Base-by-base conservation (phyloP, 2,888 invertebrate genomes). In the Alloplasta piceator region DNA sequence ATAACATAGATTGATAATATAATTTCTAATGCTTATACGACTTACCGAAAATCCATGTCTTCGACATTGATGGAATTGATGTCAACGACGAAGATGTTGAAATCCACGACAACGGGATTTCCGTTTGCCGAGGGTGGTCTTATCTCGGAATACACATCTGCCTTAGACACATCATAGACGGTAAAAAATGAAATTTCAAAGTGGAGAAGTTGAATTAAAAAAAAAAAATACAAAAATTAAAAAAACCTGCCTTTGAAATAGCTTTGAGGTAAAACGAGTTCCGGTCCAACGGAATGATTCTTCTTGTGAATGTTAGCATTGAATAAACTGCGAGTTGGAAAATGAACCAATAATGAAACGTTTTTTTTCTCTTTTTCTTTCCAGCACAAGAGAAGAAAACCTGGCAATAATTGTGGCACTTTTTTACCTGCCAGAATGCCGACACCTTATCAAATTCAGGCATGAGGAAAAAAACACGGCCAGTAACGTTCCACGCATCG, bases 61-160 rank as follows among this genome's bases (percentile, higher is more conserved):
- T 97, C 96, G 81, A 97, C 97, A 90, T 97, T 97, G 85, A 97
- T 97, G 26, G 97, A 97, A 92, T 97, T 97, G 82, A 97, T 96
- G 91, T 97, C 97, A 83, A 97, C 96, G 50, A 97, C 96, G 91
- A 96, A 96, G 90, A 97, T 96, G 88, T 96, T 96, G 92, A 97
- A 96, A 88, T 96, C 96, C 56, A 97, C 96, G 84, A 94, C 93
- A 74, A 97, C 95, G 43, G 96, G 96, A 79, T 95, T 94, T 58
- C 95, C 95, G 88, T 95, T 95, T 75, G 93, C 93, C 10, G 96
- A 95, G 63, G 96, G 96, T 14, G 97, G 96, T 85, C 96, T 94
- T 92, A 96, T 95, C 94, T 97, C 97, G 97, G 92, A 10, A 90
- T 88, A 71, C n/a, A 46, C 38, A 58, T 46, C n/a, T 9, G 36